Evolutionary conservation across 2,888 invertebrate species (phyloP), one percentile per base, ranked within the genome.

Genomic region (Platycheirus rosarum): DNA sequence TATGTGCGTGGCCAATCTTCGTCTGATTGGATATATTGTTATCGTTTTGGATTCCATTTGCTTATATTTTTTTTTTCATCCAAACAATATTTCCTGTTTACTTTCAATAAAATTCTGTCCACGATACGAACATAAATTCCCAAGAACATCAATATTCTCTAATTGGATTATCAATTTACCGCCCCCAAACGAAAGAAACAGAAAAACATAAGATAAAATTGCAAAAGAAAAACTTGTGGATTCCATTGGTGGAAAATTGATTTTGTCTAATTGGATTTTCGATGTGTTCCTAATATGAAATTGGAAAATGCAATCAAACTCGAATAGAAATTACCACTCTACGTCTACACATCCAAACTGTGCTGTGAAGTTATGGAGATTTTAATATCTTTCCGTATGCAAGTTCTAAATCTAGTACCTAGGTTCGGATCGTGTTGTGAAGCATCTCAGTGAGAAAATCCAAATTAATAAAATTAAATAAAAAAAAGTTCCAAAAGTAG

Each of bases 251-350:
- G 49, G 44, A 51, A 32, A 71, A 62, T 76, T 65, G 70, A 71
- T 63, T 70, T 53, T 60, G 51, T 77, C 82, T 82, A 76, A 76
- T 77, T 73, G 73, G 77, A 82, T 82, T 82, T 77, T 49, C 13
- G 48, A 63, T 60, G 42, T 60, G 60, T 60, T 44, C 60, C 44
- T 53, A 69, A 60, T 66, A 65, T 70, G 62, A 75, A 75, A 60
- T 40, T 65, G 65, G 44, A 63, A 76, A 70, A 60, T 14, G 13
- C 6, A 8, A 60, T 18, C 14, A 44, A 53, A 49, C 40, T n/a
- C 23, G 23, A 60, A 48, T 11, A 32, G 55, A 44, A 62, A 8
- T 69, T 20, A n/a, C 49, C 68, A 65, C 49, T 42, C 11, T 44
- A 29, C n/a, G n/a, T n/a, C n/a, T n/a, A n/a, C n/a, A n/a, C n/a